phyloP scores from a whole-genome alignment of 2,113 vertebrate species.

The Hydrolagus affinis region DNA sequence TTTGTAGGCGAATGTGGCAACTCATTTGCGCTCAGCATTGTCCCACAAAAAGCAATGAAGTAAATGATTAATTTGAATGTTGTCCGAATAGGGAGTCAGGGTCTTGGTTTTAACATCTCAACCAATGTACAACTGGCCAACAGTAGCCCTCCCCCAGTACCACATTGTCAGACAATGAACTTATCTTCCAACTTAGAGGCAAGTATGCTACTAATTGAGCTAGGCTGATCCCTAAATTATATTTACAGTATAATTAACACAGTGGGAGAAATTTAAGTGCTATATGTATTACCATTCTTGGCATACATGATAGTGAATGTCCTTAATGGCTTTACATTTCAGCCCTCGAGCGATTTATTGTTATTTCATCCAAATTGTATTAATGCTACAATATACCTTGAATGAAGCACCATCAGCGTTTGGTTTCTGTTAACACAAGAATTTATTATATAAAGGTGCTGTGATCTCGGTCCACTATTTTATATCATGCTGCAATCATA shows the following conservation, averaged over 20 bases:
- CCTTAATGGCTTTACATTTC: slow-evolving; percentile 22
- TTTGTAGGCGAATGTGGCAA: too few species aligned
- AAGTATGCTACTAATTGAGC: too few species aligned
- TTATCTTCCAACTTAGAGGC: too few species aligned
- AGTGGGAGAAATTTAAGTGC: neutral
- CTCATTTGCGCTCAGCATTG: too few species aligned
- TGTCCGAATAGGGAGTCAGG: too few species aligned
- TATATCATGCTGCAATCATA: neutral
- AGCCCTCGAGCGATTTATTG: neutral
- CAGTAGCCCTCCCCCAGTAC: too few species aligned
- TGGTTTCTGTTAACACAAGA: neutral
- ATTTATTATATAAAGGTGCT: neutral
- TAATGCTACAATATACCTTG: neutral
- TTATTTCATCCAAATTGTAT: slow-evolving; percentile 12
- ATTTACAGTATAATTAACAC: slow-evolving; percentile 6
- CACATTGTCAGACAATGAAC: too few species aligned
- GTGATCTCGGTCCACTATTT: neutral
- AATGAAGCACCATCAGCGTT: neutral
- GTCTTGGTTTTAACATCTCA: too few species aligned
- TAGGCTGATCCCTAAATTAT: too few species aligned
- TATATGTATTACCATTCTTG: neutral
- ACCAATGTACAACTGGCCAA: too few species aligned
- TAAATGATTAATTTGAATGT: too few species aligned
- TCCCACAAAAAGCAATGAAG: too few species aligned
- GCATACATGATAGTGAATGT: slow-evolving; percentile 8